A percentile compares a stretch with the other conserved stretches of the same genome.
phyloP scores from a whole-genome alignment of 1,140 invertebrate species.

The Aphelinus certus region DNA sequence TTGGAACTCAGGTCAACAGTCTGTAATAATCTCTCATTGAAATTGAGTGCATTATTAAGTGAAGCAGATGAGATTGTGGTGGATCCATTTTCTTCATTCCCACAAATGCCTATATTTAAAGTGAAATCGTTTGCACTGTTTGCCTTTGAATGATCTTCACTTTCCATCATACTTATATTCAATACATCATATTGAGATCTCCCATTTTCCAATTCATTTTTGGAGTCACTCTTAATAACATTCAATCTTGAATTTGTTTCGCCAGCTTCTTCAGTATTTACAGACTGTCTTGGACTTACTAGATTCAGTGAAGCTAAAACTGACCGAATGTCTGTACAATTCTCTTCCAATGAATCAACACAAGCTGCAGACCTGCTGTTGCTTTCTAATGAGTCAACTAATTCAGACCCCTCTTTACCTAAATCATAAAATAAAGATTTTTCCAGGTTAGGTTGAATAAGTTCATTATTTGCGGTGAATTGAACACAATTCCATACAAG shows the following conservation, averaged over 20 bases:
- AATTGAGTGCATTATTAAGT: too few species aligned
- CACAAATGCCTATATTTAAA: too few species aligned
- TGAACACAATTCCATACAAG: too few species aligned
- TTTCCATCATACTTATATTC: constrained; percentile 1
- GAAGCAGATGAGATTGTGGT: too few species aligned
- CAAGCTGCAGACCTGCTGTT: not conserved
- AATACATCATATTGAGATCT: not conserved
- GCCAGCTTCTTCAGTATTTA: not conserved
- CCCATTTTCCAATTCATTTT: not conserved
- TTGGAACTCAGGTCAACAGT: too few species aligned
- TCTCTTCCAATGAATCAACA: not conserved
- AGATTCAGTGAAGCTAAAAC: not conserved
- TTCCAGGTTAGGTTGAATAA: too few species aligned
- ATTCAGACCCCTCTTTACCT: constrained; percentile 9
- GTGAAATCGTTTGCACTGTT: too few species aligned
- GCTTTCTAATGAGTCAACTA: constrained; percentile 16
- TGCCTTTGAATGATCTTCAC: not conserved
- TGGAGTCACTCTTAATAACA: not conserved
- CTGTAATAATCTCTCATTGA: too few species aligned
- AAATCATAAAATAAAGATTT: not conserved
- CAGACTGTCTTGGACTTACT: not conserved
- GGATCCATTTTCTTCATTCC: too few species aligned
- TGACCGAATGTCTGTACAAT: constrained; percentile 6
- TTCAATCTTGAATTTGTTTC: not conserved
- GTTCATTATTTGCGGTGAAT: too few species aligned